Evolutionary conservation across 2,113 vertebrate species (phyloP).

Genomic region (Entelurus aequoreus): DNA sequence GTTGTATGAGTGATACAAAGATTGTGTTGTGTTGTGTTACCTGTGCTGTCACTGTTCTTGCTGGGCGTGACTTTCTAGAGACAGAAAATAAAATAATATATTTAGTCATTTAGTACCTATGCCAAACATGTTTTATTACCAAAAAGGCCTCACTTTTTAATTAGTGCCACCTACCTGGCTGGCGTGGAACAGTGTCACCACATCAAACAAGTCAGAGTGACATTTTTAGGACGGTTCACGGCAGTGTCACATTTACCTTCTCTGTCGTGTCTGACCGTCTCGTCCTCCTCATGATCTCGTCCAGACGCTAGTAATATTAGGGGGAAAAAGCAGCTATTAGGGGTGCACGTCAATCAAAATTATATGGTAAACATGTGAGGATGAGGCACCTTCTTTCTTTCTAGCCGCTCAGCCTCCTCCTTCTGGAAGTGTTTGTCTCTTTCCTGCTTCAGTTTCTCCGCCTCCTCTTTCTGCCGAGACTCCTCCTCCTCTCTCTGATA

Average conservation of each 20-base stretch:
- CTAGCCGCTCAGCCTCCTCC: slow-evolving; percentile 91
- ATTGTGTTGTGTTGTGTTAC: slow-evolving; percentile 53
- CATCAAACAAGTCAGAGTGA: not conserved
- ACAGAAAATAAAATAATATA: slow-evolving; percentile 20
- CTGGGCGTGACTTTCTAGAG: slow-evolving; percentile 78
- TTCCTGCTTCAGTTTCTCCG: slow-evolving; percentile 78
- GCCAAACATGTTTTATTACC: too few species aligned
- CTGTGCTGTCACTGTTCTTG: slow-evolving; percentile 82
- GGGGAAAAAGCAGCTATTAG: slow-evolving; percentile 1
- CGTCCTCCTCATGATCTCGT: slow-evolving; percentile 98
- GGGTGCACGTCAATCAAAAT: not conserved
- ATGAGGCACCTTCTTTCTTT: slow-evolving; percentile 88
- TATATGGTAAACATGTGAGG: not conserved
- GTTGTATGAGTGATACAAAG: not conserved
- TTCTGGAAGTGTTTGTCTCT: slow-evolving; percentile 92
- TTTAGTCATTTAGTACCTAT: not conserved
- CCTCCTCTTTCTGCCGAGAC: slow-evolving; percentile 82
- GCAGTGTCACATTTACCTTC: slow-evolving; percentile 68
- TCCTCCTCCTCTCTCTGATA: slow-evolving; percentile 82
- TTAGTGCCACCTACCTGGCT: too few species aligned
- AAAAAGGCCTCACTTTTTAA: too few species aligned
- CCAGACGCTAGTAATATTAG: slow-evolving; percentile 77
- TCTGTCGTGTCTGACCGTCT: slow-evolving; percentile 81
- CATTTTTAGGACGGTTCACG: not conserved
- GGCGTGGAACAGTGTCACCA: too few species aligned